Evolutionary conservation across 2,113 vertebrate genomes (phyloP).

Genomic region (Alligator sinensis): DNA sequence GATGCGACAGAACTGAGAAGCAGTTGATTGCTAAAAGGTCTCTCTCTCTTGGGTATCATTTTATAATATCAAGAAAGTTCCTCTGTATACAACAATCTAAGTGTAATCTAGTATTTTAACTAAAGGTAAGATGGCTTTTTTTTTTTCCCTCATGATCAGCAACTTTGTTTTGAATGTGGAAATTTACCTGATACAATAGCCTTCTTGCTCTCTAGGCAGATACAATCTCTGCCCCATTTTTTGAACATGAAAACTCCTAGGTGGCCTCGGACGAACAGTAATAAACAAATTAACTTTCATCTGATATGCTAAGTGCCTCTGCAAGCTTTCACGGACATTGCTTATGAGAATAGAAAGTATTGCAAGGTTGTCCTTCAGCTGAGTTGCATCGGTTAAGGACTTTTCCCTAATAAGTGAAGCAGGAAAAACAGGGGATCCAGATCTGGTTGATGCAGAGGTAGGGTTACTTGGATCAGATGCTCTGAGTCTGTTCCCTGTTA

Average conservation of each 20-base stretch:
- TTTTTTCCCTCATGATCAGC: background rate
- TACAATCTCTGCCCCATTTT: background rate
- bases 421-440: background rate
- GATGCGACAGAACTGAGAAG: too few relatives aligned
- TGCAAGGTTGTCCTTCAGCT: background rate
- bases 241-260: background rate
- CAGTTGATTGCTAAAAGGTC: too few relatives aligned
- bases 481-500: background rate
- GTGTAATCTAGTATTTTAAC: background rate
- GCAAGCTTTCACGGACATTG: background rate
- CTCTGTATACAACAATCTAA: background rate
- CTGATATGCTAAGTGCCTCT: background rate
- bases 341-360: background rate
- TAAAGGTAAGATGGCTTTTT: background rate
- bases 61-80: background rate
- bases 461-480: background rate
- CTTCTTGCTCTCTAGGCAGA: background rate
- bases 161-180: background rate
- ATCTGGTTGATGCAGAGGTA: background rate
- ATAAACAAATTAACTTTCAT: background rate
- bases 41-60: background rate
- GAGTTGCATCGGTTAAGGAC: background rate
- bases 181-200: background rate
- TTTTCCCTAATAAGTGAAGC: too few relatives aligned
- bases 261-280: constrained; percentile 7